These are phyloP conservation scores for Zaprionus nigranus DNA, from an alignment of 1,140 invertebrate species.

Conservation along the genomic window DNA sequence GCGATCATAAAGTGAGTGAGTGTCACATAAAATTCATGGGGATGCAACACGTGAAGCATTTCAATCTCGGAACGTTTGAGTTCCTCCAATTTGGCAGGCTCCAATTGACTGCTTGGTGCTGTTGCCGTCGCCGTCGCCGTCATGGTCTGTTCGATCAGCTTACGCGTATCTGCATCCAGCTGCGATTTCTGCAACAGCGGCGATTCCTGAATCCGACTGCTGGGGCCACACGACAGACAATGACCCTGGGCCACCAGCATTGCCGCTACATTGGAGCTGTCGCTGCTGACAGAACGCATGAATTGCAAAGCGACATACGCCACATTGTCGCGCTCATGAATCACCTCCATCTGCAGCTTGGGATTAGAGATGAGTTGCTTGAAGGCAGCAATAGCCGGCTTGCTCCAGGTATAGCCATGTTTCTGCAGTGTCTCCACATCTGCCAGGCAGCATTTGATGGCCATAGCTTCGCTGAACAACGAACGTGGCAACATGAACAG, in stretches of 20 bases:
- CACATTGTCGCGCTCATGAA: conserved; percentile 3
- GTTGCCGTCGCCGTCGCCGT: too few species aligned
- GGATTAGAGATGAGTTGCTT: conserved; percentile 66
- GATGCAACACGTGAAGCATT: conserved; percentile 43
- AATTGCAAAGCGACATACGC: conserved; percentile 54
- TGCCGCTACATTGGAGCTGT: conserved; percentile 54
- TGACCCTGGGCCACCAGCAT: conserved; percentile 54
- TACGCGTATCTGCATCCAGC: conserved; percentile 28
- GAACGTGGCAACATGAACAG: conserved; percentile 44
- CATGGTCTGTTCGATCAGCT: conserved; percentile 39
- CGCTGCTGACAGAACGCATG: conserved; percentile 26
- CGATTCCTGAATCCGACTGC: conserved; percentile 14
- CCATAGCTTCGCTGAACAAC: conserved; percentile 48
- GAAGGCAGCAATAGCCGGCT: conserved; percentile 47
- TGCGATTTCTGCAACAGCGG: not conserved
- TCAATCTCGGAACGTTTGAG: conserved; percentile 25
- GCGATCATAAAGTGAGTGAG: conserved; percentile 38
- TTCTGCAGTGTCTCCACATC: conserved; percentile 70
- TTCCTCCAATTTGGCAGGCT: not conserved
- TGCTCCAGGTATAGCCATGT: conserved; percentile 62
- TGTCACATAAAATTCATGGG: conserved; percentile 73
- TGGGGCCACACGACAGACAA: conserved; percentile 59
- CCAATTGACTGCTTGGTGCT: not conserved
- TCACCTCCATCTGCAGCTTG: conserved; percentile 52
- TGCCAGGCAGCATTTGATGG: conserved; percentile 60